phyloP scores from a whole-genome alignment of 2,888 invertebrate genomes.

The Aporophyla nigra region DNA sequence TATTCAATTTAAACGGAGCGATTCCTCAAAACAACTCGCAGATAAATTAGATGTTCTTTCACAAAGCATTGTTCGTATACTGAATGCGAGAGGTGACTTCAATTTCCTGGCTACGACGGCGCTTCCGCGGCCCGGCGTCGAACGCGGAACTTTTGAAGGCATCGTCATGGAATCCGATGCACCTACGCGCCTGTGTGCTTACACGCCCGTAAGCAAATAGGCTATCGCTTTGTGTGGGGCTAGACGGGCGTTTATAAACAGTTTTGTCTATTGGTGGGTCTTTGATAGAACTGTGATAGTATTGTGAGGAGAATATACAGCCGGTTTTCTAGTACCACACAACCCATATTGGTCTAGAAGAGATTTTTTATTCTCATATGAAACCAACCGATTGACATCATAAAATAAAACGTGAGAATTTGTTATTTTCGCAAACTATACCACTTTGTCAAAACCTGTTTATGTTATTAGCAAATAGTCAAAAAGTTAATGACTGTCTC shows the following conservation, averaged over 20 bases:
- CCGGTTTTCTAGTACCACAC: background rate
- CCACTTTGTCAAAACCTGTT: background rate
- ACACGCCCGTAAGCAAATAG: constrained; percentile 84
- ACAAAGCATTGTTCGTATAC: constrained; percentile 87
- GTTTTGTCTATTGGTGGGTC: background rate
- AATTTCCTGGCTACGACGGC: constrained; percentile 87
- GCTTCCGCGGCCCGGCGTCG: constrained; percentile 80
- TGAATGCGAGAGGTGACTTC: constrained; percentile 87
- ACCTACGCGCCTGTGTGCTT: constrained; percentile 83
- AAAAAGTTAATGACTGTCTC: background rate
- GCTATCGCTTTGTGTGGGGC: constrained; percentile 75
- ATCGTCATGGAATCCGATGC: constrained; percentile 85
- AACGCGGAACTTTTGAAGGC: constrained; percentile 85
- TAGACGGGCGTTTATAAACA: constrained; percentile 53
- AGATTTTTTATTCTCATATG: background rate
- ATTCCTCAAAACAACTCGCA: constrained; percentile 84
- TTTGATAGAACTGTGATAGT: background rate
- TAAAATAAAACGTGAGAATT: background rate
- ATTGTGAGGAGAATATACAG: background rate
- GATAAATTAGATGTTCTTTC: constrained; percentile 90
- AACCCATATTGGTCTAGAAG: background rate
- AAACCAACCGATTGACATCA: background rate
- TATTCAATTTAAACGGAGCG: constrained; percentile 87
- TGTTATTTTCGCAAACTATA: background rate
- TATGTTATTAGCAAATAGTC: background rate